Base-by-base conservation (phyloP, 2,888 invertebrate species). In the Chironomus tentans region DNA sequence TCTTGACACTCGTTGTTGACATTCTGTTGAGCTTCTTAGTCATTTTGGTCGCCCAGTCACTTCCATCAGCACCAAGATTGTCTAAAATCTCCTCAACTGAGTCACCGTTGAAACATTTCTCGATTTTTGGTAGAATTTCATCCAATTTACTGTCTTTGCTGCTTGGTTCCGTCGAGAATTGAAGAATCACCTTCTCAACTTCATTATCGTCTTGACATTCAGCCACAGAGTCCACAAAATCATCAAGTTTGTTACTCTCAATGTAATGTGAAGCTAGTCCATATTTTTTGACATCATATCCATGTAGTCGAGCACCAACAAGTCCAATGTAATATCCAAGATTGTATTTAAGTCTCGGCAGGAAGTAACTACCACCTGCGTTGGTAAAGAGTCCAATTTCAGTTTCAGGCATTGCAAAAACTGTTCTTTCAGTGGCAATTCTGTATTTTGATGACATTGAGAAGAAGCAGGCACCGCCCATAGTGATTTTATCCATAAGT, bases 1-100 rank as follows among this genome's bases (percentile, higher is more conserved):
- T 88, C 87, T 97, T 97, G 80, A 98, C 84, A 5, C 97, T 94
- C 1, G 94, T 94, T 0, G 98, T 98, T 0, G 97, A 97, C 91
- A 96, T 91, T 83, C 91, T 90, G 2, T 83, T 83, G 10, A 98
- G 82, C 0, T 87, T 88, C 85, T 87, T 80, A 1, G 92, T 81
- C 24, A 92, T 91, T 79, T 91, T 88, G 46, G 85, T 81, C 0
- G 95, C 90, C 95, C 95, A 98, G 76, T 92, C 90, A 74, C 93
- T 92, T 15, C 89, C 88, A 78, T 96, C 93, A 77, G 86, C 86
- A 79, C 91, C 86, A 65, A 98, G 85, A 79, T 89, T 88, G 71
- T 87, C 85, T 77, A 93, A 83, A 70, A 97, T 95, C 78, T 90
- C 91, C 82, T 96, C 95, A 6, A 97, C 86, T 0, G 90, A 88